Percentiles rank a stretch among this genome's conserved stretches.
Evolutionary conservation across 1,140 invertebrate genomes (phyloP).

Genomic region (Pseudomyrmex pallidus): DNA sequence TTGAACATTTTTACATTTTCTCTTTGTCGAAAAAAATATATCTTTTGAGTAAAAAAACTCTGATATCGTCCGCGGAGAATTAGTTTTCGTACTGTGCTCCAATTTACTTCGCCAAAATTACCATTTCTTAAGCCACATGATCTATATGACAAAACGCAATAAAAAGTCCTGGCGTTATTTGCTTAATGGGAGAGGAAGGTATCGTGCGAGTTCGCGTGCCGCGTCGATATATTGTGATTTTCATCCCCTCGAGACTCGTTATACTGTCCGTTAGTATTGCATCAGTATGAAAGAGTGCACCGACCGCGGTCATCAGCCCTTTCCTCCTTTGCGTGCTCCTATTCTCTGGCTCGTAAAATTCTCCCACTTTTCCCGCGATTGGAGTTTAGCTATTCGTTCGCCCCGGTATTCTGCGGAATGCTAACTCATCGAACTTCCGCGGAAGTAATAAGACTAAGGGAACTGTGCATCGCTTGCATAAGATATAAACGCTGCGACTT

Average conservation of each 20-base stretch:
- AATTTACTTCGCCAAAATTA: slow-evolving; percentile 23
- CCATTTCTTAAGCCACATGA: slow-evolving; percentile 16
- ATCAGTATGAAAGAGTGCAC: slow-evolving; percentile 47
- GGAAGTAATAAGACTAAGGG: neutral
- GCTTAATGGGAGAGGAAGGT: slow-evolving; percentile 43
- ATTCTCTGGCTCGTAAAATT: slow-evolving; percentile 49
- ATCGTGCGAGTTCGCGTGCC: slow-evolving; percentile 50
- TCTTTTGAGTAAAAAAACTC: neutral
- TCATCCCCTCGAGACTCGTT: slow-evolving; percentile 43
- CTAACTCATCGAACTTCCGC: neutral
- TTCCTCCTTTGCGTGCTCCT: slow-evolving; percentile 7
- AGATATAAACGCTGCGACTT: neutral
- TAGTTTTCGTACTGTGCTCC: slow-evolving; percentile 18
- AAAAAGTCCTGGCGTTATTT: slow-evolving; percentile 45
- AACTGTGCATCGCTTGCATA: neutral
- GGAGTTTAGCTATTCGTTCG: slow-evolving; percentile 5
- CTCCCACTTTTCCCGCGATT: slow-evolving; percentile 13
- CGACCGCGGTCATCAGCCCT: slow-evolving; percentile 46
- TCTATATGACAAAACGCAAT: slow-evolving; percentile 46
- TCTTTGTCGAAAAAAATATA: neutral
- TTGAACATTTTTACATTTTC: neutral
- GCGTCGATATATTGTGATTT: slow-evolving; percentile 54
- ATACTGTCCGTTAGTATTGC: slow-evolving; percentile 37
- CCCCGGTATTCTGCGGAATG: neutral
- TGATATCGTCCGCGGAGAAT: too few relatives aligned